A percentile compares a stretch with the other conserved stretches of the same genome.
Conservation (phyloP, 1,140 invertebrate genomes). For the Panagrolaimus sp. region DNA sequence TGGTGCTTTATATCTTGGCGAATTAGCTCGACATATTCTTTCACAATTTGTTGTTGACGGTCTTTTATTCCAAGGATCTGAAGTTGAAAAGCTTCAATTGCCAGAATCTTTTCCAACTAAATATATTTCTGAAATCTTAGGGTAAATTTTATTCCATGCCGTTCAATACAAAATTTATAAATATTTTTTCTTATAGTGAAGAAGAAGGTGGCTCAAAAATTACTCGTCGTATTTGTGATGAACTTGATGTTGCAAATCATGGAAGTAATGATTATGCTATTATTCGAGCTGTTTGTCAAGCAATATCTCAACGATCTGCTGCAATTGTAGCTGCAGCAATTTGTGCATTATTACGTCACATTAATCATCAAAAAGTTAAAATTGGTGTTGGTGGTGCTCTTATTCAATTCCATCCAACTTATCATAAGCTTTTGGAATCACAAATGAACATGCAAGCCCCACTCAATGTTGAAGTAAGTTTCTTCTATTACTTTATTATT, state of each 20-base stretch:
- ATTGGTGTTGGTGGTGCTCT: conserved; percentile 56
- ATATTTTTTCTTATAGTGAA: conserved; percentile 36
- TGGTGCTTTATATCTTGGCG: conserved; percentile 56
- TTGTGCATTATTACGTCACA: conserved; percentile 50
- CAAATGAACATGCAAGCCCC: conserved; percentile 51
- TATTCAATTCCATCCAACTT: conserved; percentile 57
- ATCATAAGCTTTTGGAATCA: conserved; percentile 48
- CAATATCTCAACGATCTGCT: conserved; percentile 50
- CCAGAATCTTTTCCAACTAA: conserved; percentile 53
- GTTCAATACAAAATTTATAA: neutral
- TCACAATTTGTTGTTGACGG: conserved; percentile 49
- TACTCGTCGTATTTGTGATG: conserved; percentile 56
- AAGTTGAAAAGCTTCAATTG: conserved; percentile 47
- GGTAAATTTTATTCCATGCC: no score
- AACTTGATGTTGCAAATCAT: conserved; percentile 55
- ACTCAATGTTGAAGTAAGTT: conserved; percentile 39
- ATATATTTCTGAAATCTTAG: conserved; percentile 57
- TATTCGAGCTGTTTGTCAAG: conserved; percentile 53
- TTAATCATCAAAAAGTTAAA: conserved; percentile 43
- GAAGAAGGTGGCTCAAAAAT: conserved; percentile 48
- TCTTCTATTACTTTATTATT: conserved; percentile 17
- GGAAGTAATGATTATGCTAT: conserved; percentile 52
- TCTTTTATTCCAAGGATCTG: conserved; percentile 46
- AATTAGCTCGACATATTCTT: conserved; percentile 50
- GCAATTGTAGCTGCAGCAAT: conserved; percentile 56